Conservation (phyloP, 2,113 vertebrate species). For the Apodemus sylvaticus region DNA sequence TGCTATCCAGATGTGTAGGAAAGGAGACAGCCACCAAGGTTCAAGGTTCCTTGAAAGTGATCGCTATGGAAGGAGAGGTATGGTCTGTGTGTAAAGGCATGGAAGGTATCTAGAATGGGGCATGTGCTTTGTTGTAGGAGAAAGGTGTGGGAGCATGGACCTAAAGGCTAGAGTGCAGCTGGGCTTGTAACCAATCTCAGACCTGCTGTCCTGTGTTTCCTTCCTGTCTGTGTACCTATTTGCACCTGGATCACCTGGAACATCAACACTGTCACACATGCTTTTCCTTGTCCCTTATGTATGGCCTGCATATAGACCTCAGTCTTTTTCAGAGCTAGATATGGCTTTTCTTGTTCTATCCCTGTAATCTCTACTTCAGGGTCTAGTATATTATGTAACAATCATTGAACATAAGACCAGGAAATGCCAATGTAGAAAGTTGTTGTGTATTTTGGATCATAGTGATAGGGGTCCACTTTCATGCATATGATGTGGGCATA, state of each 20-base stretch:
- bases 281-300: background rate
- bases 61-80: background rate
- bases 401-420: background rate
- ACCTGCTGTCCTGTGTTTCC: background rate
- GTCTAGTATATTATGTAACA: rapidly evolving
- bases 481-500: background rate
- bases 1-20: slow-evolving; percentile 60
- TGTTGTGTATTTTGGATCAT: background rate
- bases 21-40: background rate
- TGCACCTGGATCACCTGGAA: background rate
- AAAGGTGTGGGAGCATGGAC: background rate
- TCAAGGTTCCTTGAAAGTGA: slow-evolving; percentile 79
- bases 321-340: rapidly evolving
- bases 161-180: background rate
- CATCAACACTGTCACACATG: background rate
- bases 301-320: background rate
- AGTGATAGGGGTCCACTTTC: background rate
- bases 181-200: no score
- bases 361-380: background rate
- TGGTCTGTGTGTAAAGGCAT: background rate
- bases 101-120: background rate
- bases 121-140: background rate
- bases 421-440: background rate
- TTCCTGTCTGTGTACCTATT: background rate
- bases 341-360: background rate